Percentiles rank a stretch among this genome's conserved stretches.
Evolutionary conservation across 2,888 invertebrate genomes (phyloP).

Genomic region (Oxytorus armatus): DNA sequence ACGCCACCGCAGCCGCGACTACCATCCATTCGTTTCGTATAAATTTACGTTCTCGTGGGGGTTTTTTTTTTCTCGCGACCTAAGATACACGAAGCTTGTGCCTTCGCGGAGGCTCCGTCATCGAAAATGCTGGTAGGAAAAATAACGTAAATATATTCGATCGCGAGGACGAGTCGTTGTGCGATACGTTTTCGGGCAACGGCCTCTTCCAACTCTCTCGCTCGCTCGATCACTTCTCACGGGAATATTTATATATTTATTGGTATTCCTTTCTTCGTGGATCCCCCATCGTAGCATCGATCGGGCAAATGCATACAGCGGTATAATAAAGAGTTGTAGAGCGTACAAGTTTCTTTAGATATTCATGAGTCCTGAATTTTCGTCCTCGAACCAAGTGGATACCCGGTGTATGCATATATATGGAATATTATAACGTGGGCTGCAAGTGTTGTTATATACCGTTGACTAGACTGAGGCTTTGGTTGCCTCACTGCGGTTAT

Average conservation of each 20-base stretch:
- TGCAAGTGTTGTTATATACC: conserved; percentile 9
- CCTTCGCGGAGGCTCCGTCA: conserved; percentile 18
- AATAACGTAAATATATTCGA: conserved; percentile 62
- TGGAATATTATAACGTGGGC: not conserved
- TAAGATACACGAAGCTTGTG: conserved; percentile 19
- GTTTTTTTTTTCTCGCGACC: conserved; percentile 3
- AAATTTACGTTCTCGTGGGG: conserved; percentile 53
- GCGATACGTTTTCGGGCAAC: conserved; percentile 33
- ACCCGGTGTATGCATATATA: not conserved
- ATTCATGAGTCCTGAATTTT: conserved; percentile 2
- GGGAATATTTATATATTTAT: conserved; percentile 5
- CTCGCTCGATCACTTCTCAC: not conserved
- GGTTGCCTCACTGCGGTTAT: not conserved
- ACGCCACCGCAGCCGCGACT: conserved; percentile 31
- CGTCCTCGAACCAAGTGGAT: not conserved
- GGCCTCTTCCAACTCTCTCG: conserved; percentile 28
- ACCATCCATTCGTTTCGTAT: conserved; percentile 53
- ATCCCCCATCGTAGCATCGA: not conserved
- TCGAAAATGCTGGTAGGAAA: conserved; percentile 53
- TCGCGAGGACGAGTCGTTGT: conserved; percentile 53
- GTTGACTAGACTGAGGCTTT: not conserved
- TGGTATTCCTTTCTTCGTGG: not conserved
- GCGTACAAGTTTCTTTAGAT: not conserved
- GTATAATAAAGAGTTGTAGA: no score
- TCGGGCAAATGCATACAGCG: not conserved